Base-by-base conservation (phyloP, 1,140 invertebrate genomes). In the Paramacrobiotus metropolitanus region DNA sequence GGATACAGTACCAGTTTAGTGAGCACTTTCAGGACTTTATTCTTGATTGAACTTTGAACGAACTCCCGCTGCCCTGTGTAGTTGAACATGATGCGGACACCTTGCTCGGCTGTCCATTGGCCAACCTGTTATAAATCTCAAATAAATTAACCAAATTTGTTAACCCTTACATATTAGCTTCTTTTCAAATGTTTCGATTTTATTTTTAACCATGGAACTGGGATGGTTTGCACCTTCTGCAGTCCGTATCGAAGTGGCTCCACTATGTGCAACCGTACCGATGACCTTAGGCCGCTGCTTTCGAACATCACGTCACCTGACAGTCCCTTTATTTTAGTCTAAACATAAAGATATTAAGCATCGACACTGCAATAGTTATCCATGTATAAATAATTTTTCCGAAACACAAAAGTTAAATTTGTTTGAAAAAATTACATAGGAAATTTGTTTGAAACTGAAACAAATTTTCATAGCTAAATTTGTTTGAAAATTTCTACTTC, bases 271-370 rank as follows among this genome's bases (percentile, higher is more conserved):
- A 95, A 75, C 64, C 83, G 80, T 68, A 93, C 90, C 72, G 92
- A 85, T 1, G 85, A 85, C 62, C 91, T 77, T 71, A 87, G 90
- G 30, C 90, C 89, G 48, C 9, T 15, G 70, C 89, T 84, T 75
- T 93, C 87, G 71, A 95, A 94, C 71, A 88, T 87, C 64, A 95
- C 88, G 20, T 85, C 81, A 34, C 90, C 89, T 1, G 89, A 92
- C 65, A 94, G 73, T 1, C 91, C 91, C 65, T 83, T 80, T 77
- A 91, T 86, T 72, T 90, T 85, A 4, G 89, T 83, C 87, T 92
- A n/a, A 40, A n/a, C 34, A 40, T 40, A 9, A 40, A n/a, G 34
- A 40, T 9, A 40, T 40, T n/a, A 40, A 40, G n/a, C 34, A 40
- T 40, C 34, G 9, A 9, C 34, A 40, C n/a, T n/a, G n/a, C n/a